A percentile compares a stretch with the other conserved stretches of the same genome.
phyloP scores from a whole-genome alignment of 1,140 invertebrate species.

The Laodelphax striatellus region DNA sequence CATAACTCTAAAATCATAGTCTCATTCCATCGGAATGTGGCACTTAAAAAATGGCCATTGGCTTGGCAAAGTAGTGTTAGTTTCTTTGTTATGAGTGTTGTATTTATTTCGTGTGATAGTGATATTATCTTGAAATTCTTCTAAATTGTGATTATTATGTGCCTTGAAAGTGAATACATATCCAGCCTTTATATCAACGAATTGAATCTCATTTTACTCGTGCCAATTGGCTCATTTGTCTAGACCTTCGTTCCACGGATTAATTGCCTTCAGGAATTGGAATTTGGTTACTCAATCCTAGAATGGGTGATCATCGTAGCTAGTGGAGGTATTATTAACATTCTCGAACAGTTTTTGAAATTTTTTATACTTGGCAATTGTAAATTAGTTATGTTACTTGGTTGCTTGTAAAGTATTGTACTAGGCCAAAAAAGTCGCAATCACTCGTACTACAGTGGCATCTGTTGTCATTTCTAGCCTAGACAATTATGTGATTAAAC shows the following conservation, averaged over 20 bases:
- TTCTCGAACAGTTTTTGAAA: not conserved
- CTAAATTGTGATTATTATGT: not conserved
- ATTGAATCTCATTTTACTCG: not conserved
- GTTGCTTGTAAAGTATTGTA: not conserved
- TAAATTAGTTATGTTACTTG: not conserved
- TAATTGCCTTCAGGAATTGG: constrained; percentile 9
- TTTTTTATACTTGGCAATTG: not conserved
- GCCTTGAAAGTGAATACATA: not conserved
- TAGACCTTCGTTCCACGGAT: constrained; percentile 4
- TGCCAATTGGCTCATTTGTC: not conserved
- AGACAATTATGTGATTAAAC: too few relatives aligned
- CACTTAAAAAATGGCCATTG: constrained; percentile 47
- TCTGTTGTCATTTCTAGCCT: not conserved
- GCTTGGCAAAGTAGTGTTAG: constrained; percentile 42
- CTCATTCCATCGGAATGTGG: constrained; percentile 40
- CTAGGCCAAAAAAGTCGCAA: constrained; percentile 10
- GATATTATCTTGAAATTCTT: constrained; percentile 31
- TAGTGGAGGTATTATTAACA: not conserved
- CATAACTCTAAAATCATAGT: too few relatives aligned
- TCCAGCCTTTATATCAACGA: not conserved
- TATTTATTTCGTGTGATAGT: constrained; percentile 34
- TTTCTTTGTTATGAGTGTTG: constrained; percentile 40
- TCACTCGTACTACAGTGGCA: constrained; percentile 24
- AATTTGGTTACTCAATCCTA: not conserved
- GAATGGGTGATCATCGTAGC: not conserved